phyloP scores from a whole-genome alignment of 2,797 vertebrate species.

The Rhyacichthys aspro region DNA sequence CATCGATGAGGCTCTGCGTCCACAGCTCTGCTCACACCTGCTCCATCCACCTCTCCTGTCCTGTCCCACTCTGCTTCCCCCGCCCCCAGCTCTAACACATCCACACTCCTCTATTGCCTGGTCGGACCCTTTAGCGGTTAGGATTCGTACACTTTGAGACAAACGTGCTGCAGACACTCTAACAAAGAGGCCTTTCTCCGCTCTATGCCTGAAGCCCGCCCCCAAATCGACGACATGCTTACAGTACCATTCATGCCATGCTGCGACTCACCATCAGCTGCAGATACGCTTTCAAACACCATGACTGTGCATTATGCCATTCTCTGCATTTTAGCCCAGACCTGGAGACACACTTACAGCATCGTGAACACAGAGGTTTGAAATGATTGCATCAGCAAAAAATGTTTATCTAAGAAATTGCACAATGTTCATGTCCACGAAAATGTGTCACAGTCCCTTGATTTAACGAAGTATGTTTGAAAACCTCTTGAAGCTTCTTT shows the following conservation, averaged over 20 bases:
- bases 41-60: slow-evolving; percentile 51
- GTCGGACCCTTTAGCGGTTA: slow-evolving; percentile 70
- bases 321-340: slow-evolving; percentile 34
- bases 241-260: slow-evolving; percentile 40
- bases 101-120: slow-evolving; percentile 36
- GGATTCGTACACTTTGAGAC: slow-evolving; percentile 51
- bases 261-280: slow-evolving; percentile 56
- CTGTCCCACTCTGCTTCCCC: slow-evolving; percentile 51
- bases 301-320: slow-evolving; percentile 44
- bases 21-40: slow-evolving; percentile 74
- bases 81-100: slow-evolving; percentile 41
- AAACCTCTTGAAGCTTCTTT: neutral
- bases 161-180: slow-evolving; percentile 64
- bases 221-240: slow-evolving; percentile 46
- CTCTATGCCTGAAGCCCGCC: slow-evolving; percentile 74
- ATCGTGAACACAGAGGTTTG: slow-evolving; percentile 6
- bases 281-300: slow-evolving; percentile 39
- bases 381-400: neutral
- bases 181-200: slow-evolving; percentile 75
- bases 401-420: neutral
- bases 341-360: slow-evolving; percentile 16
- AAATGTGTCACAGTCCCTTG: slow-evolving; percentile 12
- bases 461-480: neutral
- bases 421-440: slow-evolving; percentile 4
- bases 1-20: slow-evolving; percentile 72